Percentiles rank a stretch among this genome's conserved stretches.
These are phyloP conservation scores for Cyclargus thomasi DNA, from an alignment of 1,140 invertebrate genomes.

Conservation along the genomic window DNA sequence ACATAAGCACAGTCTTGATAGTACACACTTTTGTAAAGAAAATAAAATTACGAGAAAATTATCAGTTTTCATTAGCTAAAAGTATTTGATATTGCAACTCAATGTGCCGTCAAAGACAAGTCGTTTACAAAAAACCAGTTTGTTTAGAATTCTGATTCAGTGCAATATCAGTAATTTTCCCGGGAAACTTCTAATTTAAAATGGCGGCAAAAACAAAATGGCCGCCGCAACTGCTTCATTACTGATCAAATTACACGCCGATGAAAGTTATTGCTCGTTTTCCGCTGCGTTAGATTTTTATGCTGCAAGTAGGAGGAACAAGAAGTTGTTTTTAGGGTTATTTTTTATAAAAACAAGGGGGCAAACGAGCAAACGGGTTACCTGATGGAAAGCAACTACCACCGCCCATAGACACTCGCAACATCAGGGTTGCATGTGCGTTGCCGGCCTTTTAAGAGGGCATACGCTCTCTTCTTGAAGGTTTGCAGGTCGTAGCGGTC, in stretches of 20 bases:
- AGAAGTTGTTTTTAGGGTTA: no score
- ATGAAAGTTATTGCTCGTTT: neutral
- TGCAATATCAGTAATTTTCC: conserved; percentile 1
- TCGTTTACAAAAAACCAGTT: neutral
- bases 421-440: no score
- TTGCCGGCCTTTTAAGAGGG: no score
- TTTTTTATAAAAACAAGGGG: no score
- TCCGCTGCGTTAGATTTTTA: neutral
- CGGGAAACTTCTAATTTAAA: neutral
- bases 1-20: neutral
- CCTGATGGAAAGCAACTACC: no score
- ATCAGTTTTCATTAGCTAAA: neutral
- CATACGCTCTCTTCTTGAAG: no score
- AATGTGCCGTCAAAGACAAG: neutral
- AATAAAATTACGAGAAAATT: neutral
- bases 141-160: neutral
- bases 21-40: neutral
- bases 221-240: neutral
- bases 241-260: neutral
- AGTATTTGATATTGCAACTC: neutral
- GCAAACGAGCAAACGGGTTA: no score
- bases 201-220: neutral
- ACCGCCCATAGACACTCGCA: no score
- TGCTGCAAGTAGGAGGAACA: no score
- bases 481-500: no score